Conservation (phyloP, 2,888 invertebrate genomes). For the Ariolimax columbianus region DNA sequence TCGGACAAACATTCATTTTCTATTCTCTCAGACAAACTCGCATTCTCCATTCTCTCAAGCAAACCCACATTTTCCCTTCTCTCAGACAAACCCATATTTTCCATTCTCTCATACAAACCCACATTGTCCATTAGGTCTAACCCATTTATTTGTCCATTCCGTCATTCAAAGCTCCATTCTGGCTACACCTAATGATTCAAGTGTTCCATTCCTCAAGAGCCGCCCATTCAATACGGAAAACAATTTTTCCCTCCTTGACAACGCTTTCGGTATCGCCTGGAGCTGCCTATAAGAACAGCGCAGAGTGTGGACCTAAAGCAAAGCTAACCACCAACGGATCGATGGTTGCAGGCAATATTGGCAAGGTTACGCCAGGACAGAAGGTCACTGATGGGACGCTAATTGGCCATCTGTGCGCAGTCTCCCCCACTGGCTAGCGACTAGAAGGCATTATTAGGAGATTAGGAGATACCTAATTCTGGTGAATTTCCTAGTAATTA, state of each 20-base stretch:
- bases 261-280: not conserved
- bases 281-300: not conserved
- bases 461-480: not conserved
- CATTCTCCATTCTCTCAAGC: too few species aligned
- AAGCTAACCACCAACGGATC: not conserved
- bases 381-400: slow-evolving; percentile 2
- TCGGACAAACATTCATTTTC: not conserved
- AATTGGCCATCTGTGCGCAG: slow-evolving; percentile 21
- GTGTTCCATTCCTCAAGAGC: too few species aligned
- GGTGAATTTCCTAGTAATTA: too few species aligned
- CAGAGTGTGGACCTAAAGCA: not conserved
- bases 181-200: too few species aligned
- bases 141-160: too few species aligned
- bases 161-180: too few species aligned
- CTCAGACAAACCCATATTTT: too few species aligned
- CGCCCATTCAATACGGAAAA: slow-evolving; percentile 2
- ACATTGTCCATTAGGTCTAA: too few species aligned
- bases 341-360: not conserved
- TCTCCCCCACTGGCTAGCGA: not conserved
- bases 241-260: not conserved
- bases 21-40: too few species aligned
- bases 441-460: not conserved
- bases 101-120: too few species aligned
- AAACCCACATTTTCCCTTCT: too few species aligned
- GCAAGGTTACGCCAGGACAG: not conserved